Conservation (phyloP, 2,888 invertebrate genomes). For the Esperia sulphurella region DNA sequence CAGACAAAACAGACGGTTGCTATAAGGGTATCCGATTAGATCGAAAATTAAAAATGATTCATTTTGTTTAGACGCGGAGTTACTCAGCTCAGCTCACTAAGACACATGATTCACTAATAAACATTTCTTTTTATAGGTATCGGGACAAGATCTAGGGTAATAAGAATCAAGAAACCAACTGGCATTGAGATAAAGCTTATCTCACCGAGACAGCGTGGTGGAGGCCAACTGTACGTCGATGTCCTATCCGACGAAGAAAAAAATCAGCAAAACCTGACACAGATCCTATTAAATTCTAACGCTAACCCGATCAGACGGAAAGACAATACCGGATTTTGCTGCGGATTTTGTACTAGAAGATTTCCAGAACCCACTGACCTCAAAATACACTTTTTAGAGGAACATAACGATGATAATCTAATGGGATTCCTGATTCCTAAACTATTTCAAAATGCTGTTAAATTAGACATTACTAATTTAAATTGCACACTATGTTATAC, state of each 20-base stretch:
- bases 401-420: slow-evolving; percentile 36
- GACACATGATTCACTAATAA: too few species aligned
- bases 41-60: too few species aligned
- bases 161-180: slow-evolving; percentile 24
- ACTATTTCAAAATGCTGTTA: slow-evolving; percentile 36
- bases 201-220: neutral
- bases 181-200: neutral
- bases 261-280: slow-evolving; percentile 36
- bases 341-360: slow-evolving; percentile 37
- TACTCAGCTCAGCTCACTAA: too few species aligned
- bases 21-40: too few species aligned
- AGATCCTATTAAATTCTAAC: slow-evolving; percentile 43
- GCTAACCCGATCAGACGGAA: slow-evolving; percentile 45
- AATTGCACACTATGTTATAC: slow-evolving; percentile 40
- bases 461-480: slow-evolving; percentile 46
- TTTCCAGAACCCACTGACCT: slow-evolving; percentile 33
- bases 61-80: too few species aligned
- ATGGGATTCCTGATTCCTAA: slow-evolving; percentile 31
- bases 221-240: neutral
- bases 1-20: too few species aligned
- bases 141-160: slow-evolving; percentile 25
- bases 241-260: slow-evolving; percentile 22
- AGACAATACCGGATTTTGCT: slow-evolving; percentile 41
- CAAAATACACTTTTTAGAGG: slow-evolving; percentile 43
- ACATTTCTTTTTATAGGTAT: slow-evolving; percentile 36